phyloP scores from a whole-genome alignment of 2,113 vertebrate species.

The Pterocles burchelli region DNA sequence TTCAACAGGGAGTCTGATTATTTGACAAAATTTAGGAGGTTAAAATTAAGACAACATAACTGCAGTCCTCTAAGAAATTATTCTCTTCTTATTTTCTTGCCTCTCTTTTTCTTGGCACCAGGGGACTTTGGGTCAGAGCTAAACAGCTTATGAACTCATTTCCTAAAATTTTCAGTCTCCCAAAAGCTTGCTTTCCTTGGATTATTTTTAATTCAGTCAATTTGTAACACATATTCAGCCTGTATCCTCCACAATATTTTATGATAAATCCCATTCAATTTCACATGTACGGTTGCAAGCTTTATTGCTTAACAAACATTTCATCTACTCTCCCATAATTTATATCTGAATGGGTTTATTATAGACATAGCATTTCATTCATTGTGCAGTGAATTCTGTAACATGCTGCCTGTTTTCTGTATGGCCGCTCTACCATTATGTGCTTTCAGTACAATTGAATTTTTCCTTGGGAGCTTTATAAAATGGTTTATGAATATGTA shows the following conservation, averaged over 20 bases:
- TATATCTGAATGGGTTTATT: conserved; percentile 86
- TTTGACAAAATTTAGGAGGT: conserved; percentile 64
- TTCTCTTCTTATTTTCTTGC: conserved; percentile 29
- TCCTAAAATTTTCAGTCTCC: conserved; percentile 67
- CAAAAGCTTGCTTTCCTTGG: conserved; percentile 68
- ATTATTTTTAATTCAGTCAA: conserved; percentile 75
- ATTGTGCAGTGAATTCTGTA: conserved; percentile 81
- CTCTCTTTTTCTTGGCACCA: conserved; percentile 59
- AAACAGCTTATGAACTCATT: conserved; percentile 66
- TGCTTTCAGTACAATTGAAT: conserved; percentile 82
- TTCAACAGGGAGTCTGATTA: conserved; percentile 47
- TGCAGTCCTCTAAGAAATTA: conserved; percentile 52
- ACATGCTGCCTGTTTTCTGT: conserved; percentile 79
- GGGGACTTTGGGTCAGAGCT: conserved; percentile 60
- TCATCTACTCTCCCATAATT: conserved; percentile 80
- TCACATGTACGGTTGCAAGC: conserved; percentile 75
- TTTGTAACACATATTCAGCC: conserved; percentile 72
- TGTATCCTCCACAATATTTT: conserved; percentile 74
- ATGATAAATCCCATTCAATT: conserved; percentile 81
- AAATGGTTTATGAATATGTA: conserved; percentile 85
- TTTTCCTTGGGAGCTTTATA: conserved; percentile 79
- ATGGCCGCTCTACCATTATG: conserved; percentile 78
- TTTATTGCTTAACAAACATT: conserved; percentile 88
- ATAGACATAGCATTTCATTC: conserved; percentile 80
- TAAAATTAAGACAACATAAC: conserved; percentile 67